Evolutionary conservation across 2,888 invertebrate species (phyloP), one percentile per base, ranked within the genome.

Genomic region (Hanleya hanleyi): DNA sequence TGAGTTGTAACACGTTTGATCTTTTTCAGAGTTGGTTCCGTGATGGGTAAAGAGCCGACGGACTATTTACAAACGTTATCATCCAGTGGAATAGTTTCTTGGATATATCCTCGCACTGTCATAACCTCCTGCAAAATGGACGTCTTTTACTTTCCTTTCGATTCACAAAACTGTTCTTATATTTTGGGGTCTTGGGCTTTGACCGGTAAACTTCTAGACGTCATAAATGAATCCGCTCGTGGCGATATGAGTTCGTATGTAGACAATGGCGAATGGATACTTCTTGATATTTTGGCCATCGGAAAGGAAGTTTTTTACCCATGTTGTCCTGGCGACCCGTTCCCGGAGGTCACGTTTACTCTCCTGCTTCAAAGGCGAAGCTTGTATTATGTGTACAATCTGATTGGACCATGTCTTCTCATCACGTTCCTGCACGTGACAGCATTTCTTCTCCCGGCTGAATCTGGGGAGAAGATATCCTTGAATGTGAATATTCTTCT

Each of bases 381-480:
- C 26, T 72, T 81, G 76, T 81, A 79, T 69, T 81, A 79, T 64
- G 77, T 75, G 22, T 81, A 74, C 68, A 78, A 81, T 68, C 73
- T 81, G 18, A 76, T 81, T 29, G 76, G 82, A 64, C 81, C 81
- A n/a, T 81, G 81, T 57, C 73, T 81, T 3, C 72, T 81, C 18
- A 71, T 81, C 5, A 81, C 75, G 72, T 66, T 72, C 7, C 78
- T 81, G 1, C 26, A 26, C 33, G 15, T 62, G 32, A 66, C 79
- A 33, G 77, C 76, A 38, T 81, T 81, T 65, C 75, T 73, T 36
- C 71, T 81, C 22, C 81, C 81, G 29, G 75, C 77, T 4, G 81
- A 81, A 70, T 75, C 77, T 15, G 81, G 81, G 1, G 81, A 81
- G 74, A 81, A 81, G 66, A 77, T 81, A 9, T 75, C 74, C 29